Base-by-base conservation (phyloP, 2,797 vertebrate genomes). In the Fringilla coelebs region DNA sequence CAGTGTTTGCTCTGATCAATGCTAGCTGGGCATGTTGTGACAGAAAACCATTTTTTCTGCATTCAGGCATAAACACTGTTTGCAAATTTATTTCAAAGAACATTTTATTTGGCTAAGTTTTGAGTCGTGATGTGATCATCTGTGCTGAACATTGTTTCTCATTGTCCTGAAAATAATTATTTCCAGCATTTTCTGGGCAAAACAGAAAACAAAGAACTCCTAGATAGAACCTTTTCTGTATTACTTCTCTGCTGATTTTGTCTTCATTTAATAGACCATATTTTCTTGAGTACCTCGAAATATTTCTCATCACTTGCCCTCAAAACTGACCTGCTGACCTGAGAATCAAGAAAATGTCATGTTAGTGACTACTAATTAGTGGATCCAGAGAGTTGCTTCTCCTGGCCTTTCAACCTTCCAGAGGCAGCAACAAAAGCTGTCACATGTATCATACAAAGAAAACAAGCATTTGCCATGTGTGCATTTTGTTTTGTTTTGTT, bases 281-380 rank as follows among this genome's bases (percentile, higher is more conserved):
- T 94, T 96, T 97, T 95, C 89, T 80, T 89, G 93, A 96, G 81
- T 89, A 55, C 82, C 96, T 97, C 91, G 71, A 95, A 93, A 46
- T 95, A 94, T 90, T 97, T 96, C 94, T 96, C 85, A 52, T 95
- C 93, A 85, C 85, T 94, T 94, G 91, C 89, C 95, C 95, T 96
- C 88, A 87, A 97, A 97, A 95, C 84, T 98, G 98, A 98, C 98
- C 98, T 38, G 28, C 40, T 96, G 97, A 98, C 98, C 98, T 94
- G 71, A 88, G 96, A 98, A 98, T 98, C 98, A 97, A 97, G 94
- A 93, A 97, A 93, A 96, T 98, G 97, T 98, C 98, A 98, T 96
- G 96, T 97, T 97, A 96, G 97, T 97, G 97, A 97, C 97, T 98
- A 97, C 98, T 98, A 99, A 99, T 98, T 98, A 98, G 98, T 89